Evolutionary conservation across 2,113 vertebrate genomes (phyloP), one percentile per base, ranked within the genome.

Genomic region (Meleagris gallopavo): DNA sequence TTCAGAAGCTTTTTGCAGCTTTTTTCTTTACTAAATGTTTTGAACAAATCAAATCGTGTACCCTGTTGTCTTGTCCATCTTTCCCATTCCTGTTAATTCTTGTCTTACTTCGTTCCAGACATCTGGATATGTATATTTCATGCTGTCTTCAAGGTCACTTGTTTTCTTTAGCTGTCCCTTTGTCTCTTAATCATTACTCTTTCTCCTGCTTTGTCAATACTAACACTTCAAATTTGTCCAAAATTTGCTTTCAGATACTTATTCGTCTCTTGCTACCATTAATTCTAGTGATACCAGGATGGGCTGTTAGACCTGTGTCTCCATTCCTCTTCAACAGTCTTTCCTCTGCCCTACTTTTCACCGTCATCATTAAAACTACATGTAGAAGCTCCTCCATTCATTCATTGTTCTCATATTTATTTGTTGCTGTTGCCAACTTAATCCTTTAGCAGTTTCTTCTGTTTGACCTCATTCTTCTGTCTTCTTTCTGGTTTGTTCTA

Each of bases 1-100:
- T 71, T 77, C 50, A 82, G 19, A 74, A 40, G 5, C 14, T 43
- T 64, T 19, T 86, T 83, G 38, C 4, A 48, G 9, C 12, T 74
- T 88, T 48, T 84, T 83, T 61, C 20, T 82, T 4, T 69, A 50
- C 9, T 70, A n/a, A 73, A n/a, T 94, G 64, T 90, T 93, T 89
- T 81, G 5, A 2, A 10, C 43, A 48, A 83, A 41, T 52, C 36
- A 54, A 70, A 66, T 34, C 14, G 50, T 7, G 12, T 22, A 18
- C 1, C 67, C 13, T 65, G 1, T 13, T 89, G 6, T 54, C 24
- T 41, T 81, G 4, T 64, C 30, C 15, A 60, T 50, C 22, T 75
- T 16, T 29, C 17, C 7, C 5, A 7, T 70, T 89, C 45, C 75
- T 89, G 19, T 75, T 69, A 71, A 67, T 16, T 40, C 18, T 69